A percentile compares a stretch with the other conserved stretches of the same genome.
phyloP scores from a whole-genome alignment of 2,113 vertebrate species.

The Cacatua alba region DNA sequence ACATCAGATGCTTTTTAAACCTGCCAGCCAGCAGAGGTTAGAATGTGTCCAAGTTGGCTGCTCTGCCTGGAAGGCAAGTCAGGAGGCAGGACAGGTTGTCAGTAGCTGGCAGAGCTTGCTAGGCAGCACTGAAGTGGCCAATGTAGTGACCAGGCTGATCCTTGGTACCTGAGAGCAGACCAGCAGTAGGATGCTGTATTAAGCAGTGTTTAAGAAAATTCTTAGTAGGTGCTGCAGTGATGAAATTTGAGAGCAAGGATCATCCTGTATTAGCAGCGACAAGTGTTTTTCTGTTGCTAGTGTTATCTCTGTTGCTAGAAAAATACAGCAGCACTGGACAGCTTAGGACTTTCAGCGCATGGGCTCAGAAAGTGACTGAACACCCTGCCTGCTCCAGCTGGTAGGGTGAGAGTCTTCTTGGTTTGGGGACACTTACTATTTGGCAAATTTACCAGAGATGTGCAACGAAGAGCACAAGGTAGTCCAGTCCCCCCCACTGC shows the following conservation, averaged over 20 bases:
- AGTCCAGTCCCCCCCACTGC: background rate
- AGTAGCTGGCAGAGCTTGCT: background rate
- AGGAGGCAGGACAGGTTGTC: background rate
- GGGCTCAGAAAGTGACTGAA: background rate
- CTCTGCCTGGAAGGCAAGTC: background rate
- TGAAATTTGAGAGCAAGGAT: background rate
- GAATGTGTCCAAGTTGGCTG: fast-evolving
- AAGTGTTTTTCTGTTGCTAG: background rate
- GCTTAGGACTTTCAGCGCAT: background rate
- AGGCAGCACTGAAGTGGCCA: background rate
- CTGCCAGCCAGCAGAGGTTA: background rate
- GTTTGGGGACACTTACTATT: background rate
- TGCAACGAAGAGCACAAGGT: background rate
- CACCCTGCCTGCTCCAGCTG: background rate
- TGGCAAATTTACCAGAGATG: background rate
- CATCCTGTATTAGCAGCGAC: background rate
- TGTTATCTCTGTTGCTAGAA: background rate
- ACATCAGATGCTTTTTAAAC: background rate
- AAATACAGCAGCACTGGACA: background rate
- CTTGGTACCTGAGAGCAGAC: background rate
- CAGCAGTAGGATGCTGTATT: background rate
- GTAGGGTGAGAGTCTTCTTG: background rate
- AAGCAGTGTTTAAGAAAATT: background rate
- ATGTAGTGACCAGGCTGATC: background rate
- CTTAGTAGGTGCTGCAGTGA: background rate